Evolutionary conservation across 2,888 invertebrate genomes (phyloP), one percentile per base, ranked within the genome.

Genomic region (Ichneumoninae sp.): DNA sequence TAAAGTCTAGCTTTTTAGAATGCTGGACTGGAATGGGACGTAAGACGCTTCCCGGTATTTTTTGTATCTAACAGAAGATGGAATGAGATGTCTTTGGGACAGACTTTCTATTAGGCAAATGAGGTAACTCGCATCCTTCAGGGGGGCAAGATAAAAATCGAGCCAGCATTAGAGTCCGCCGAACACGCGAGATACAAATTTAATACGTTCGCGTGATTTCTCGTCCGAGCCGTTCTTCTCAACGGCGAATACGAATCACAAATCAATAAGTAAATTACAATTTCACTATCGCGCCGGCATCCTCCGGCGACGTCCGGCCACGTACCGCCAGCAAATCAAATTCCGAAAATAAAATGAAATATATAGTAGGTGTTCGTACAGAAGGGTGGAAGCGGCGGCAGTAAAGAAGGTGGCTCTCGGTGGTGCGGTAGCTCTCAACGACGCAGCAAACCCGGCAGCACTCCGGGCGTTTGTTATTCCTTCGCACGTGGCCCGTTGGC

Each of bases 381-480:
- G 36, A 63, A 70, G 78, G 36, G 40, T 60, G 33, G 22, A 33
- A 82, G 16, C 44, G 13, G 13, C 16, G 54, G 40, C n/a, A 44
- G 44, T 66, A 73, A 77, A 73, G 77, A 81, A 76, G 47, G 54
- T 50, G 63, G 13, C 44, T 47, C 13, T 36, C 36, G 71, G 36
- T 16, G 71, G 13, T 57, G 26, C 16, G 54, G 54, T 33, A 44
- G n/a, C 30, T 54, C 44, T 68, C 44, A n/a, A 36, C 44, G 63
- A 63, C n/a, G 44, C 70, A 30, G 19, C 83, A 54, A 74, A 36
- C 57, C 60, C 71, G 50, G 36, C 47, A 54, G 36, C 65, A 54
- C 65, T 70, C 70, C 52, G 47, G 66, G 82, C 85, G 79, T 82
- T 82, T 82, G 75, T 85, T 85, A 81, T 82, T 79, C 75, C 71